phyloP scores from a whole-genome alignment of 2,888 invertebrate genomes.

The Peribatodes rhomboidaria region DNA sequence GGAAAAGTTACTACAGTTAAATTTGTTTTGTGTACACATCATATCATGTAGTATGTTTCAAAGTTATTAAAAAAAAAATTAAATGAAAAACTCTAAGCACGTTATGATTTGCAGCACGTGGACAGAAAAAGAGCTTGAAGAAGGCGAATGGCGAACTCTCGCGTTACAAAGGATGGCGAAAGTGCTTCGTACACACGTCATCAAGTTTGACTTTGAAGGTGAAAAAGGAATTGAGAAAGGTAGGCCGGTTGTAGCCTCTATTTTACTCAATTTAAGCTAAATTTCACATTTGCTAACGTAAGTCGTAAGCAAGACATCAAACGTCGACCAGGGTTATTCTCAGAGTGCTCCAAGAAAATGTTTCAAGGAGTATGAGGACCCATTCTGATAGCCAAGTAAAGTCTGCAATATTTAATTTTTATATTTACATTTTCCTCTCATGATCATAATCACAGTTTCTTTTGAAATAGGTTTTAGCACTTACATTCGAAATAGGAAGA shows the following conservation, averaged over 20 bases:
- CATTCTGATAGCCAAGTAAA: neutral
- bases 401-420: neutral
- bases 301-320: neutral
- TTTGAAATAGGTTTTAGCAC: no score
- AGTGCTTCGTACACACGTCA: slow-evolving; percentile 88
- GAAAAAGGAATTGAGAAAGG: slow-evolving; percentile 73
- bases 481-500: no score
- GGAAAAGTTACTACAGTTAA: no score
- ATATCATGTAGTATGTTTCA: no score
- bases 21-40: no score
- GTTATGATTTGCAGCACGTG: slow-evolving; percentile 62
- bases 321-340: no score
- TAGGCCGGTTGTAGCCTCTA: slow-evolving; percentile 51
- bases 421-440: neutral
- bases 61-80: no score
- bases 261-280: neutral
- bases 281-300: slow-evolving; percentile 3
- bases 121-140: slow-evolving; percentile 76
- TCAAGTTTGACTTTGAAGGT: slow-evolving; percentile 88
- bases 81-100: neutral
- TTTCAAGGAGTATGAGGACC: no score
- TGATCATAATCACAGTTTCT: no score
- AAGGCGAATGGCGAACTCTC: slow-evolving; percentile 86
- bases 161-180: slow-evolving; percentile 86
- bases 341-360: no score